Conservation (phyloP, 2,113 vertebrate species). For the Mugil cephalus region DNA sequence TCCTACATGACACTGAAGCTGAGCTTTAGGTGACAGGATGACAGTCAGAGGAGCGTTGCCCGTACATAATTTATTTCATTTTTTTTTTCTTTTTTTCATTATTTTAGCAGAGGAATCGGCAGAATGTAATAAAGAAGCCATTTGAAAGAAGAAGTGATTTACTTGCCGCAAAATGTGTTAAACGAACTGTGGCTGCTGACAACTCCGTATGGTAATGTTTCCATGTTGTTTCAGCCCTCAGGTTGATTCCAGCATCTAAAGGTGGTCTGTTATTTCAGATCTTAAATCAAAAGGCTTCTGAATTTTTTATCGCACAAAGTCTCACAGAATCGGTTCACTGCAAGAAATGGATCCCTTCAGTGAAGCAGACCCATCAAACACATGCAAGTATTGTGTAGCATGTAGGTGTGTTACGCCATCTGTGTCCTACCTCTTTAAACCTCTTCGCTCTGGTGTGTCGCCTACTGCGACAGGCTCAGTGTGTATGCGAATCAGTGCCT, state of each 20-base stretch:
- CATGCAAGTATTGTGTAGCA: too few relatives aligned
- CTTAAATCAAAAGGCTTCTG: conserved; percentile 26
- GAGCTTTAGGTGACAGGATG: not conserved
- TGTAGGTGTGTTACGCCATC: not conserved
- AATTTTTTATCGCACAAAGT: conserved; percentile 24
- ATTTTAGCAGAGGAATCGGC: too few relatives aligned
- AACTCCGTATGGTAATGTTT: conserved; percentile 44
- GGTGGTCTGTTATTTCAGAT: conserved; percentile 48
- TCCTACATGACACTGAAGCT: not conserved
- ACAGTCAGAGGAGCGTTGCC: not conserved
- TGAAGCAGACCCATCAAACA: conserved; percentile 16
- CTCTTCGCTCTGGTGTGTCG: not conserved
- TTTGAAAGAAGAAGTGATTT: conserved; percentile 20
- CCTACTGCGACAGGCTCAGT: not conserved
- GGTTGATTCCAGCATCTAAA: conserved; percentile 49
- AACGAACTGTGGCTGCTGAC: conserved; percentile 35
- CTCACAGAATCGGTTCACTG: conserved; percentile 18
- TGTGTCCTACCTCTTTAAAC: not conserved
- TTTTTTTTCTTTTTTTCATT: not conserved
- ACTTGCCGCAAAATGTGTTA: conserved; percentile 11
- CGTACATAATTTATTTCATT: not conserved
- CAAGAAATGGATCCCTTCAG: conserved; percentile 20
- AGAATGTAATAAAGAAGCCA: not conserved
- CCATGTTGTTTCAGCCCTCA: conserved; percentile 12
- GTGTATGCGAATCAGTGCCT: not conserved